These are phyloP conservation scores for Philereme vetulata DNA, from an alignment of 2,888 invertebrate genomes.

Conservation along the genomic window DNA sequence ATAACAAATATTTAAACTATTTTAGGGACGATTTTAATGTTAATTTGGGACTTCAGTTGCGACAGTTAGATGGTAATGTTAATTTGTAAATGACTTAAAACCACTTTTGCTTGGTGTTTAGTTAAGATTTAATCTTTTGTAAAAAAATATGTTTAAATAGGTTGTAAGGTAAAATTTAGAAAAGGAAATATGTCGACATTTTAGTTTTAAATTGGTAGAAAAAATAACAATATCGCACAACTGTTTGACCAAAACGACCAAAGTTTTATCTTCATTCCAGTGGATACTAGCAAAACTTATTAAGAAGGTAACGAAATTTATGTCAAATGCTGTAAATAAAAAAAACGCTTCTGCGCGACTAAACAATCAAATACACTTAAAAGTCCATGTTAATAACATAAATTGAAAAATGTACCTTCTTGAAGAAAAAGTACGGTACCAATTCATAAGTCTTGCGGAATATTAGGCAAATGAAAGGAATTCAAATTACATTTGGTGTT, in stretches of 20 bases:
- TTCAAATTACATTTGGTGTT: no score
- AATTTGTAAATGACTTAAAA: slow-evolving; percentile 16
- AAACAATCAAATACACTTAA: neutral
- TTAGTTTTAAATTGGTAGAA: slow-evolving; percentile 4
- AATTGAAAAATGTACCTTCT: no score
- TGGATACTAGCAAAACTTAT: neutral
- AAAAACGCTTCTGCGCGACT: slow-evolving; percentile 1
- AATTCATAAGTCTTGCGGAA: no score
- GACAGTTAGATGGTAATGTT: slow-evolving; percentile 20
- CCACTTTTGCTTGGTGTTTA: slow-evolving; percentile 35
- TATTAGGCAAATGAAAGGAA: no score
- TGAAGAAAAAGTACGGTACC: no score
- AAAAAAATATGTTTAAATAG: slow-evolving; percentile 31
- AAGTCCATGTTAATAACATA: neutral
- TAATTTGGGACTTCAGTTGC: no score
- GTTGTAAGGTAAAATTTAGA: slow-evolving; percentile 33
- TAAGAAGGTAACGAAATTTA: neutral
- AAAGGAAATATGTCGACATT: slow-evolving; percentile 39
- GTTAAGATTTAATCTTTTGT: slow-evolving; percentile 18
- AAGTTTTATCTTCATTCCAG: slow-evolving; percentile 3
- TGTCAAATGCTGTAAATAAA: slow-evolving; percentile 8
- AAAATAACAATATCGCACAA: slow-evolving; percentile 10
- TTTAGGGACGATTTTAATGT: no score
- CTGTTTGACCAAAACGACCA: slow-evolving; percentile 20
- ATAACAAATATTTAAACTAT: no score